A percentile compares a stretch with the other conserved stretches of the same genome.
These are phyloP conservation scores for Gonatopus flavifemur DNA, from an alignment of 1,140 invertebrate species.

Conservation along the genomic window DNA sequence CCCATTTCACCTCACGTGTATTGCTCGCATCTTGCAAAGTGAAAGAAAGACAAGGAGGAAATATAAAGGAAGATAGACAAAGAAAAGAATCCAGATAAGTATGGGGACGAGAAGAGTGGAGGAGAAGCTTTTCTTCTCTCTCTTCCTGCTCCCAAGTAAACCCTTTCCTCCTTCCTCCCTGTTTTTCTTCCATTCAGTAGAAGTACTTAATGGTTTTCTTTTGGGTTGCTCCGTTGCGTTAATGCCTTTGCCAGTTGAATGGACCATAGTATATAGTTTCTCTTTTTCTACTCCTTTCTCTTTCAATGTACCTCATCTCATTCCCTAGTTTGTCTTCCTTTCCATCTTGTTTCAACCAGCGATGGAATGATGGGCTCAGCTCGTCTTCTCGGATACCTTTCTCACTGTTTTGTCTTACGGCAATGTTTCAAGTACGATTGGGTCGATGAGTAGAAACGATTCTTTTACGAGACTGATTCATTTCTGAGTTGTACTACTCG, in stretches of 20 bases:
- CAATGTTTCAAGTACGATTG: conserved; percentile 16
- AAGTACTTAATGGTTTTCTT: conserved; percentile 57
- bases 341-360: background rate
- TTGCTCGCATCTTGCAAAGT: too few species aligned
- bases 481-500: too few species aligned
- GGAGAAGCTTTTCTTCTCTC: conserved; percentile 26
- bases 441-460: conserved; percentile 12
- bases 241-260: conserved; percentile 43
- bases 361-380: conserved; percentile 3
- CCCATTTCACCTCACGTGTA: too few species aligned
- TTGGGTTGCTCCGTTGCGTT: conserved; percentile 34
- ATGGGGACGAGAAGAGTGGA: conserved; percentile 17
- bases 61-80: background rate
- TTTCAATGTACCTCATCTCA: background rate
- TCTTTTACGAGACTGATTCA: too few species aligned
- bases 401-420: conserved; percentile 8
- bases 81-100: background rate
- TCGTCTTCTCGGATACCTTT: conserved; percentile 8
- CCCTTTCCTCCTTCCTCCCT: conserved; percentile 30
- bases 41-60: conserved; percentile 15
- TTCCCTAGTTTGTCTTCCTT: conserved; percentile 3
- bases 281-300: conserved; percentile 14
- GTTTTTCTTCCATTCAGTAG: conserved; percentile 51
- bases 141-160: conserved; percentile 30
- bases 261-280: too few species aligned